Conservation (phyloP, 2,113 vertebrate species). For the Silurus glanis region DNA sequence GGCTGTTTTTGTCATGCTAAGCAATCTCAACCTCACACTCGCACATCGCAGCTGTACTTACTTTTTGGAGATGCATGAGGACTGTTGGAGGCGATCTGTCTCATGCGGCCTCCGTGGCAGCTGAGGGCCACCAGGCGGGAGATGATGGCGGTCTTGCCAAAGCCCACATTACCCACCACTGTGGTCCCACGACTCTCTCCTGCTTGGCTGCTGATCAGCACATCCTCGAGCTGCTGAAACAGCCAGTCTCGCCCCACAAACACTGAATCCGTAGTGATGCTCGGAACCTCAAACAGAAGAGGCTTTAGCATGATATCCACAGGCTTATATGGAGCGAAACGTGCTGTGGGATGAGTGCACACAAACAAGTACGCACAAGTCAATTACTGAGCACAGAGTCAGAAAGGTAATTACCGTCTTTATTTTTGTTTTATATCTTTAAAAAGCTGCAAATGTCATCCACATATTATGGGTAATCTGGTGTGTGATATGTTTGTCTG, state of each 20-base stretch:
- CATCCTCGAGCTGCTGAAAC: slow-evolving; percentile 85
- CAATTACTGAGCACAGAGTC: background rate
- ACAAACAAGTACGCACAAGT: slow-evolving; percentile 32
- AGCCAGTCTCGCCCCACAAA: slow-evolving; percentile 97
- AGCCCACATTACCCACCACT: slow-evolving; percentile 90
- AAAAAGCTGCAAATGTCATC: background rate
- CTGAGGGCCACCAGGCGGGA: slow-evolving; percentile 95
- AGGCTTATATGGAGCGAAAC: slow-evolving; percentile 91
- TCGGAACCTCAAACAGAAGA: slow-evolving; percentile 94
- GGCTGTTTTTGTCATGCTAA: background rate
- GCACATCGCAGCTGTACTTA: slow-evolving; percentile 59
- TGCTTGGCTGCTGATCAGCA: slow-evolving; percentile 73
- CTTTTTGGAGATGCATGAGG: slow-evolving; percentile 82
- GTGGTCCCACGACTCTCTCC: slow-evolving; percentile 79
- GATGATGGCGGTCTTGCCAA: slow-evolving; percentile 93
- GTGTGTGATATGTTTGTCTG: background rate
- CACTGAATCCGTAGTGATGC: slow-evolving; percentile 96
- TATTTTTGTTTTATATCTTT: background rate
- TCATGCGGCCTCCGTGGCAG: slow-evolving; percentile 96
- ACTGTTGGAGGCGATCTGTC: slow-evolving; percentile 94
- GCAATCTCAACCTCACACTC: background rate
- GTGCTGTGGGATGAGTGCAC: slow-evolving; percentile 69
- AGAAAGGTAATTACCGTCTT: too few species aligned
- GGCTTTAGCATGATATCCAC: slow-evolving; percentile 97
- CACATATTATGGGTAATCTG: background rate